Base-by-base conservation (phyloP, 1,140 invertebrate species). In the Cydia fagiglandana region DNA sequence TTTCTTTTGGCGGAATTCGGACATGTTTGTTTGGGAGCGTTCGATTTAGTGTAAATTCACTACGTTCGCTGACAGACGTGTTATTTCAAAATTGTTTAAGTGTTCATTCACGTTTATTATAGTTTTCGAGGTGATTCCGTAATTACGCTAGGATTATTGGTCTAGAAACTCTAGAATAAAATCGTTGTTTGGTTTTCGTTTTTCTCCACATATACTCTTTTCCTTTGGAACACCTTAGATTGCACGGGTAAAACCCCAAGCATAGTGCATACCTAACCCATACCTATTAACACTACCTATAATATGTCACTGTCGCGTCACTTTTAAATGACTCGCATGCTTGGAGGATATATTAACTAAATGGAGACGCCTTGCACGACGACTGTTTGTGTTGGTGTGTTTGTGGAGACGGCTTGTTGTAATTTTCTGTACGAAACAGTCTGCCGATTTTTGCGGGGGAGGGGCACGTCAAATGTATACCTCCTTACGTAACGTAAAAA, bases 31-130 rank as follows among this genome's bases (percentile, higher is more conserved):
- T 88, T 89, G 83, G 78, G 80, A 81, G 84, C 75, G 79, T 80
- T 83, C 84, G 76, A 88, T 88, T 90, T 90, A 87, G 81, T 84
- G 85, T 85, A 88, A 88, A 89, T 90, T 87, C 88, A 88, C 86
- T 90, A 84, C 74, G 45, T 17, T 30, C 83, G 87, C 85, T 89
- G 88, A 90, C 83, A 88, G 88, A 90, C 76, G 9, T 74, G 83
- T 83, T 86, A 81, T 85, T 85, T 75, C 79, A 77, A 80, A 83
- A 66, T 70, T 50, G 78, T 82, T 70, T 80, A 76, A 79, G 53
- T 76, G 76, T 45, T 73, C 30, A 76, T 76, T 75, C 53, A 41
- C 56, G 70, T 77, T 77, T 76, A 66, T 74, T 74, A 77, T 30
- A 50, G 17, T 74, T 76, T 79, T 77, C 56, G 76, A 77, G 73